A percentile compares a stretch with the other conserved stretches of the same genome.
Conservation (phyloP, 2,888 invertebrate species). For the Trichopoda pennipes region DNA sequence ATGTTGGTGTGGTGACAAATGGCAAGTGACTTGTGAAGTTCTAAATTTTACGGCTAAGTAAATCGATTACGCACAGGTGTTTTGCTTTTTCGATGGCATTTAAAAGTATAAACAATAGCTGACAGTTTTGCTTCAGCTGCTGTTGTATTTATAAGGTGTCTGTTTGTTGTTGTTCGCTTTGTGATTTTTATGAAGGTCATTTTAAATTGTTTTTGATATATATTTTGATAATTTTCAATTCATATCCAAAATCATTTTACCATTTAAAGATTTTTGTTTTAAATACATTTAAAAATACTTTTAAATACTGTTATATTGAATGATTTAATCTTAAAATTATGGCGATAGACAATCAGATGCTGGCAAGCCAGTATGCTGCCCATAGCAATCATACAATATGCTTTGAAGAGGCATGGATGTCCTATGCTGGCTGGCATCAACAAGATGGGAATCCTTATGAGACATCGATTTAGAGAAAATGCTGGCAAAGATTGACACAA, state of each 20-base stretch:
- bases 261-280: slow-evolving; percentile 47
- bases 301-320: no score
- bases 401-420: no score
- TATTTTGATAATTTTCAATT: slow-evolving; percentile 53
- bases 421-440: no score
- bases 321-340: no score
- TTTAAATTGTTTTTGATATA: slow-evolving; percentile 50
- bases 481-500: no score
- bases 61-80: slow-evolving; percentile 81
- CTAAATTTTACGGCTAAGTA: slow-evolving; percentile 81
- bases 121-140: slow-evolving; percentile 54
- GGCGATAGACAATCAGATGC: no score
- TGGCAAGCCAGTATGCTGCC: no score
- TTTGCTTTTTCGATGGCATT: slow-evolving; percentile 80
- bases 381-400: no score
- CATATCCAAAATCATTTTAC: slow-evolving; percentile 54
- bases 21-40: slow-evolving; percentile 80
- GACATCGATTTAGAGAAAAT: no score
- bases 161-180: slow-evolving; percentile 39
- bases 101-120: slow-evolving; percentile 79
- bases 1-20: slow-evolving; percentile 76
- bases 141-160: slow-evolving; percentile 51
- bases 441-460: no score
- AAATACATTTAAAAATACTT: slow-evolving; percentile 22
- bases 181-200: slow-evolving; percentile 70